These are phyloP conservation scores for Octopus sinensis DNA, from an alignment of 1,140 invertebrate genomes.

Conservation along the genomic window DNA sequence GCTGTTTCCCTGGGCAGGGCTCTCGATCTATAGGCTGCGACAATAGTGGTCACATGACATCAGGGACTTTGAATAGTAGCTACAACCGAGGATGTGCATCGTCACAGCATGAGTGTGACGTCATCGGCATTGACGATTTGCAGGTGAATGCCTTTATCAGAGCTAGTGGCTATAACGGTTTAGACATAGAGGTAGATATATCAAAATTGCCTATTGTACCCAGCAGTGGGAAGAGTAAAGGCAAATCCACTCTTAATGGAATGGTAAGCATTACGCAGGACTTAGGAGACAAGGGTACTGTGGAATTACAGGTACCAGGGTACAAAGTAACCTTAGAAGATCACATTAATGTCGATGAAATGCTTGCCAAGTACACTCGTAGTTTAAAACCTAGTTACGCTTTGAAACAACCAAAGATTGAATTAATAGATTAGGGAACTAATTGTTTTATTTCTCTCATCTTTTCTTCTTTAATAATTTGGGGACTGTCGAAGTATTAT, in stretches of 20 bases:
- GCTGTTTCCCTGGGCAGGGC: conserved; percentile 14
- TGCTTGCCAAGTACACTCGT: conserved; percentile 32
- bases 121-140: conserved; percentile 46
- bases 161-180: conserved; percentile 44
- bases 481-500: too few species aligned
- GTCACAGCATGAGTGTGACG: conserved; percentile 42
- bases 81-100: conserved; percentile 16
- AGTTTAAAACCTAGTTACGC: conserved; percentile 36
- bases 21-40: conserved; percentile 4
- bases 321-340: conserved; percentile 40
- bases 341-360: conserved; percentile 27
- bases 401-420: conserved; percentile 29
- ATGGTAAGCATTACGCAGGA: conserved; percentile 41
- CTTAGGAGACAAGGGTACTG: conserved; percentile 36
- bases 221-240: not conserved
- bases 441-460: too few species aligned
- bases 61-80: conserved; percentile 8
- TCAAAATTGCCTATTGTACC: conserved; percentile 3
- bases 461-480: too few species aligned
- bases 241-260: conserved; percentile 22
- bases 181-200: conserved; percentile 43
- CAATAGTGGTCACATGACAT: conserved; percentile 12
- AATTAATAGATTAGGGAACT: not conserved
- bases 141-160: conserved; percentile 45
- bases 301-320: conserved; percentile 42